These are phyloP conservation scores for Cossypha caffra DNA, from an alignment of 2,797 vertebrate species.

Conservation along the genomic window DNA sequence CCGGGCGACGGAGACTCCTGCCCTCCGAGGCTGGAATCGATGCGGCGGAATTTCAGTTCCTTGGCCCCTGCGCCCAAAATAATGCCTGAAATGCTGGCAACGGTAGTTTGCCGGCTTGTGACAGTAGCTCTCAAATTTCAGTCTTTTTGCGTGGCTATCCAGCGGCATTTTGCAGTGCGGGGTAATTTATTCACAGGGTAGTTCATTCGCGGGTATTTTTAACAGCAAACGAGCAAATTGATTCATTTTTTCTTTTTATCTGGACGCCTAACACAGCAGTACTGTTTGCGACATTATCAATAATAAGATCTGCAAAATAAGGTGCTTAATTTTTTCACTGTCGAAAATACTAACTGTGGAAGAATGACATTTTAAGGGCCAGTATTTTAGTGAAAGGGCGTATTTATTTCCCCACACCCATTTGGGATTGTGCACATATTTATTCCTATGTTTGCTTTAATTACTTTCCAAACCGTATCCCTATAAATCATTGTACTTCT, in stretches of 20 bases:
- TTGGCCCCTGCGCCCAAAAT: background rate
- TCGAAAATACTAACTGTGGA: background rate
- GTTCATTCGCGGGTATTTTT: background rate
- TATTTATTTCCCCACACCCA: background rate
- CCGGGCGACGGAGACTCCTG: background rate
- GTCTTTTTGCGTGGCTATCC: background rate
- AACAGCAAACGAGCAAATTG: background rate
- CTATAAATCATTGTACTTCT: background rate
- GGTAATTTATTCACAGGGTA: background rate
- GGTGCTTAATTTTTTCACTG: background rate
- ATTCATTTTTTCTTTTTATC: background rate
- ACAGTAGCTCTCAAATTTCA: too few relatives aligned
- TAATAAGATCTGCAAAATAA: background rate
- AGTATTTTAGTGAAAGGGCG: background rate
- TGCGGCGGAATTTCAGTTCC: background rate
- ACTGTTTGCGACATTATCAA: accelerated
- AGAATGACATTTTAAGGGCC: background rate
- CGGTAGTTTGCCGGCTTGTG: constrained; percentile 16
- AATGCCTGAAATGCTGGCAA: background rate
- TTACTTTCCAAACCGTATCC: background rate
- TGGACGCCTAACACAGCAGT: background rate
- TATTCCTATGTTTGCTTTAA: background rate
- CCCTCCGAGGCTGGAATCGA: background rate
- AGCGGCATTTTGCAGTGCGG: background rate
- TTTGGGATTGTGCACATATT: background rate